Evolutionary conservation across 2,113 vertebrate species (phyloP), one percentile per base, ranked within the genome.

Genomic region (Sula dactylatra): DNA sequence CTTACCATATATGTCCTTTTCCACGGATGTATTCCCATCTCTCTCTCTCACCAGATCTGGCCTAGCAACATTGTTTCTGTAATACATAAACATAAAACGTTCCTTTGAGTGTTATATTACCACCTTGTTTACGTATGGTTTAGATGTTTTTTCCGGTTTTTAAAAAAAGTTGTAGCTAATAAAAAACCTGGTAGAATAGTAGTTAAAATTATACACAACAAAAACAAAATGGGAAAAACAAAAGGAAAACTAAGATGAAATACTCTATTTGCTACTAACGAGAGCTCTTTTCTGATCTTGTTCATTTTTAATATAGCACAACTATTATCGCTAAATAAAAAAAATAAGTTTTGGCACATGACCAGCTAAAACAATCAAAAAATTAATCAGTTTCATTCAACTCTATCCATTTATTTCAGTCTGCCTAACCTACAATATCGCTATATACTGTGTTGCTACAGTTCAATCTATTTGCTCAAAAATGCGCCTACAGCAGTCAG

Each of bases 11-110:
- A 14, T 12, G 25, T 69, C 38, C 36, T 65, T 59, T 76, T 90
- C 47, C 59, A 66, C 4, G 0, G 0, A n/a, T 4, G 36, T 29
- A 45, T 31, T 70, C 38, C n/a, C 58, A 42, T 42, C 38, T 34
- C 9, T 67, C 42, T 59, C 42, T 40, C 12, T 52, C 76, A 62
- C 13, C 34, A 54, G 16, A 27, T 66, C 65, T 45, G 40, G 82
- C 80, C 0, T 1, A 71, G 38, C 36, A 86, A 9, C 9, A 10
- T 7, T 10, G 3, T n/a, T 83, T 87, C 80, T 91, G 88, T 79
- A 80, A 95, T 5, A 82, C 19, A 86, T 29, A 88, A 95, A 66
- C 2, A 3, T 8, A 50, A 84, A 86, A 77, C 29, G 59, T 27
- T 38, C 59, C 11, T 62, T 38, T 62, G 38, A 62, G 59, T 62